Evolutionary conservation across 2,888 invertebrate species (phyloP).

Genomic region (Tyria jacobaeae): DNA sequence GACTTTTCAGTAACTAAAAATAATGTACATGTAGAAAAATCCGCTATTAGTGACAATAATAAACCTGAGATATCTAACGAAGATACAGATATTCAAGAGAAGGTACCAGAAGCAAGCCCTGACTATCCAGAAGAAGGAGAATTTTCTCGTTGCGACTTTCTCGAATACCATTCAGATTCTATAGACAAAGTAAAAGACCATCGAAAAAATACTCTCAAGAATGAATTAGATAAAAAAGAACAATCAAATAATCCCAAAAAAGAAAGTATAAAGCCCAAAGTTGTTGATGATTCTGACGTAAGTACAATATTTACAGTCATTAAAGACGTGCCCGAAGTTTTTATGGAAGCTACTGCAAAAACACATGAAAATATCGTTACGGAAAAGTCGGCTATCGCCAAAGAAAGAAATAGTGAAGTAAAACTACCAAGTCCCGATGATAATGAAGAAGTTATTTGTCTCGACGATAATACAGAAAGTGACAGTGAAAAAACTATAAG

Average conservation of each 20-base stretch:
- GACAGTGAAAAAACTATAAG: constrained; percentile 3
- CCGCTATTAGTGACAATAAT: background rate
- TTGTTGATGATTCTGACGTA: background rate
- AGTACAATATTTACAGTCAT: background rate
- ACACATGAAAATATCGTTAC: background rate
- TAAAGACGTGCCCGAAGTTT: background rate
- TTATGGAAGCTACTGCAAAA: background rate
- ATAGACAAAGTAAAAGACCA: background rate
- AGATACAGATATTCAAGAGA: background rate
- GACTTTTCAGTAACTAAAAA: background rate
- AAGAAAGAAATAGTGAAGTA: background rate
- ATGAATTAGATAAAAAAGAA: background rate
- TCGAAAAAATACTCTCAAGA: background rate
- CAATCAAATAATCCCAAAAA: background rate
- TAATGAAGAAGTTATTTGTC: constrained; percentile 24
- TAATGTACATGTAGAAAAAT: background rate
- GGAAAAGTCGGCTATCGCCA: background rate
- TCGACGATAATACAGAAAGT: constrained; percentile 32
- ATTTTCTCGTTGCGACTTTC: background rate
- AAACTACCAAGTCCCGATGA: background rate
- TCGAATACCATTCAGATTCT: background rate
- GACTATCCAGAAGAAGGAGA: background rate
- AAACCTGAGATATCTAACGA: background rate
- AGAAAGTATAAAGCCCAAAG: background rate
- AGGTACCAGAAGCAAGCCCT: background rate